These are phyloP conservation scores for Xenopus tropicalis DNA, from an alignment of 2,113 vertebrate genomes.

Conservation along the genomic window DNA sequence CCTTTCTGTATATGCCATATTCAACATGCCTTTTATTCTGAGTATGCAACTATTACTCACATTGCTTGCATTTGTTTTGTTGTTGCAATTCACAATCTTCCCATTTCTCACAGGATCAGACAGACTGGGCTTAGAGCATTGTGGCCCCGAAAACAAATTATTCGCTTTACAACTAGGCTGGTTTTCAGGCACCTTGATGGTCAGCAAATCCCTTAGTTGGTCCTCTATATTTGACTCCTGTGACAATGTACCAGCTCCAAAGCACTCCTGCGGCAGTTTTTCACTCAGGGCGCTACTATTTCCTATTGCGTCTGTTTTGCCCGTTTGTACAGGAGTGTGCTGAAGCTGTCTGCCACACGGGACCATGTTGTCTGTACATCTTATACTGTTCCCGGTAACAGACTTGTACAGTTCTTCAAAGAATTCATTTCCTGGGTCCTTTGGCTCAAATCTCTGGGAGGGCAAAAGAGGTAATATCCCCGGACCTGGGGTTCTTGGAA, in stretches of 20 bases:
- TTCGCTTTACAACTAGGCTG: no score
- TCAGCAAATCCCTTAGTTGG: no score
- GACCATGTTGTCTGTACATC: constrained; percentile 3
- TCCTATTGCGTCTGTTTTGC: accelerated
- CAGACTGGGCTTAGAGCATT: no score
- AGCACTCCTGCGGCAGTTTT: not conserved
- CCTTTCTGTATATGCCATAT: no score
- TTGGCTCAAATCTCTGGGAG: constrained; percentile 8
- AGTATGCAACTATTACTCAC: not conserved
- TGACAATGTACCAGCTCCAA: not conserved
- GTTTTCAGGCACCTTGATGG: no score
- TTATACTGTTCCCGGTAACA: not conserved
- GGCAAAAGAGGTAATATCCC: constrained; percentile 26
- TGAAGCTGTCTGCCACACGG: constrained; percentile 22
- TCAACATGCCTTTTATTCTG: no score
- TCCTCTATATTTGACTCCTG: no score
- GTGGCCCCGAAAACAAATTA: no score
- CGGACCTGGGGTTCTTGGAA: not conserved
- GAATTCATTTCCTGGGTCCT: not conserved
- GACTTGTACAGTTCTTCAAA: not conserved
- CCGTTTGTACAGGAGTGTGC: not conserved
- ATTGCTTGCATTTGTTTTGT: not conserved
- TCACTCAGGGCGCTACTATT: not conserved
- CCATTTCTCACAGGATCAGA: not conserved
- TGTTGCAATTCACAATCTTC: not conserved